Base-by-base conservation (phyloP, 1,140 invertebrate genomes). In the Akabosia matsudoensis region DNA sequence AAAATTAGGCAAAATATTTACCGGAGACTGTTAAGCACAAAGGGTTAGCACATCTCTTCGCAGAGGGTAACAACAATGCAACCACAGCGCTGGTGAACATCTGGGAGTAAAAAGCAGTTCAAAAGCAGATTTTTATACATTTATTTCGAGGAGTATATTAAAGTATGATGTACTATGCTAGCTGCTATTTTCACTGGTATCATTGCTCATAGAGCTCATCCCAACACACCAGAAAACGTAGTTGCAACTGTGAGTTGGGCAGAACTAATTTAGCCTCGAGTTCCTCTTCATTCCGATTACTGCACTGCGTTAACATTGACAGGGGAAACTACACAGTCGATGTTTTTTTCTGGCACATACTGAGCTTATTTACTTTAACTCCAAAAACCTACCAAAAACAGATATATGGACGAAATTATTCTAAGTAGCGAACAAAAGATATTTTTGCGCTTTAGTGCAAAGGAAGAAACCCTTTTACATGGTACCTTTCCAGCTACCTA, bases 201-300 rank as follows among this genome's bases (percentile, higher is more conserved):
- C 7, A 18, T 18, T 10, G 18, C 37, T 45, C 37, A 45, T 18
- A 10, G 37, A 45, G 37, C 54, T 56, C 37, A 45, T 45, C 37
- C 18, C 37, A 10, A 45, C 37, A 10, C 37, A 10, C 18, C 37
- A 10, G 37, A 45, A 45, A 45, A 45, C 4, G 54, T n/a, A n/a
- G 54, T n/a, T 56, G 24, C 54, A 56, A 45, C 37, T 45, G 22
- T 56, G 54, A 24, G 54, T 10, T 56, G 54, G 54, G 13, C 22
- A 67, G 61, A 67, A 67, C 61, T 67, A 67, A 67, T 67, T 67
- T 67, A 30, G 61, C 61, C 61, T 67, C 61, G 31, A 67, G 61
- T 67, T 67, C 61, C 22, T 28, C 61, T 31, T 67, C 61, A 28
- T 30, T 67, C 26, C 61, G 26, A 30, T 13, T 61, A 67, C 61